Percentiles rank a stretch among this genome's conserved stretches.
Conservation (phyloP, 2,797 vertebrate genomes). For the Neolamprologus multifasciatus region DNA sequence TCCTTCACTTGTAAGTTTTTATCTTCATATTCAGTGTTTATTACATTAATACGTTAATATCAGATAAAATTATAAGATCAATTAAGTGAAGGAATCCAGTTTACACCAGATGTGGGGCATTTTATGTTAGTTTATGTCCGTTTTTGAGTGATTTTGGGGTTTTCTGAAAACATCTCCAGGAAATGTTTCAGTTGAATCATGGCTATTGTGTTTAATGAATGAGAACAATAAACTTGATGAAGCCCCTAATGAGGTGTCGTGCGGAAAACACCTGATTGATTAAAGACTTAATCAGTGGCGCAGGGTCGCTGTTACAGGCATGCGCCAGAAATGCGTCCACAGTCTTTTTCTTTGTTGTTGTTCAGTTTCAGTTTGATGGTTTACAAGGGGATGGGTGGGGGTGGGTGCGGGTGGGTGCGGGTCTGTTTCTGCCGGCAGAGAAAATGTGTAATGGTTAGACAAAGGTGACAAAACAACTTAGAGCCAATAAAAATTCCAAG, state of each 20-base stretch:
- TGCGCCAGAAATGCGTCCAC: fast-evolving
- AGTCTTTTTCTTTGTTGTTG: neutral
- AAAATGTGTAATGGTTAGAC: neutral
- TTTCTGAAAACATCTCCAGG: neutral
- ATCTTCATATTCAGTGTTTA: neutral
- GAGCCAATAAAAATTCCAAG: neutral
- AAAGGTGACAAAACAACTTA: neutral
- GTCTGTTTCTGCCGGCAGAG: no score
- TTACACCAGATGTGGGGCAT: neutral
- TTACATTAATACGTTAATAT: neutral
- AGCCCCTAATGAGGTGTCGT: neutral
- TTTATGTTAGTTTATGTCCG: neutral
- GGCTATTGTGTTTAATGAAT: neutral
- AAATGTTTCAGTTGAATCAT: neutral
- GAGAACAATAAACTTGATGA: neutral
- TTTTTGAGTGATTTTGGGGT: neutral
- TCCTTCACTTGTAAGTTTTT: neutral
- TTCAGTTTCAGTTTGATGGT: neutral
- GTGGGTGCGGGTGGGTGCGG: fast-evolving
- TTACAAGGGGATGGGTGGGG: fast-evolving
- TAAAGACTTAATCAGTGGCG: neutral
- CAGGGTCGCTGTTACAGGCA: neutral
- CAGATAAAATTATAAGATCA: neutral
- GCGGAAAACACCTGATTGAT: neutral
- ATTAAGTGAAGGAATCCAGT: neutral